Base-by-base conservation (phyloP, 2,888 invertebrate species). In the Phoronis australis region DNA sequence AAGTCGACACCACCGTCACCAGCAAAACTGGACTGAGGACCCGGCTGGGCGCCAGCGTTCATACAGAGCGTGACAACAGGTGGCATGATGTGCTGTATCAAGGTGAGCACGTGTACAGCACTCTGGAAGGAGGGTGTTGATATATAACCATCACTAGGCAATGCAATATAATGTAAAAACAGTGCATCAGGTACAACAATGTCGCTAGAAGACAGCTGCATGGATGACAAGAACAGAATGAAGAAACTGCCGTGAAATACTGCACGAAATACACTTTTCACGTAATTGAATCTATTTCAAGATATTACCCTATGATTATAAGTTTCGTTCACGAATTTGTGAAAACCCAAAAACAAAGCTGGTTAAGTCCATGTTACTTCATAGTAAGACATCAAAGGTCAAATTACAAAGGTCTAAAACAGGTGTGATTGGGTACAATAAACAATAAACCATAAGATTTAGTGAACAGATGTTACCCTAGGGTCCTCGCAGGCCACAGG, bases 1-100 rank as follows among this genome's bases (percentile, higher is more conserved):
- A 54, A 55, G 23, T 61, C 60, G 4, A 31, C 51, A 31, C 57
- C 31, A 15, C 27, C 41, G 26, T 40, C 50, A 37, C 56, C 53
- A 45, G 27, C 41, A 18, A 39, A 18, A 31, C 61, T 61, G 15
- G 9, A 12, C 9, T 31, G 31, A 31, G 15, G 51, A 41, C 79
- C 78, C 42, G 31, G 31, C 20, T 35, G 43, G 51, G 78, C 76
- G 12, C 77, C 73, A 35, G 78, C 72, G 52, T 78, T 77, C 66
- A 88, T 83, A 79, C 93, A 94, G 61, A 94, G 80, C 0, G 88
- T 87, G 0, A 91, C 85, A 3, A 94, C 88, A 61, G 91, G 88
- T 0, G 94, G 94, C 22, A 95, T 77, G 66, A 94, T 82, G 65
- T 90, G 88, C 76, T 90, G 90, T 45, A 95, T 87, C 65, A 93